Evolutionary conservation across 1,140 invertebrate genomes (phyloP), one percentile per base, ranked within the genome.

Genomic region (Idris sp.): DNA sequence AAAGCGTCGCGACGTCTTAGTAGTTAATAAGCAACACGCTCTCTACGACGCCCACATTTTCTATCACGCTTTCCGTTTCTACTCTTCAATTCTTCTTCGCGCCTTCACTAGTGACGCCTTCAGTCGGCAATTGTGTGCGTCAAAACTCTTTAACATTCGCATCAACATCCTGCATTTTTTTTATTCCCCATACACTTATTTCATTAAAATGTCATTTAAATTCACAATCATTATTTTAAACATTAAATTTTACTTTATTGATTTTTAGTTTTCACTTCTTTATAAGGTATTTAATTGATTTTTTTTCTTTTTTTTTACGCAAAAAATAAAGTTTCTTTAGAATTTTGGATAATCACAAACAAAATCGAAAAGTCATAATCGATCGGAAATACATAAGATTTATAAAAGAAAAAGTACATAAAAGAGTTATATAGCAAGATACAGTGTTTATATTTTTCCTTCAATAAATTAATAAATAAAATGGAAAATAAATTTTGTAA

Each of bases 1-100:
- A 79, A 69, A 76, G 79, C 84, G 82, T 81, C 84, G 81, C 80
- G 83, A 84, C 81, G 83, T 81, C 81, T 84, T 84, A 77, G 80
- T 76, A 53, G 83, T 82, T 85, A 83, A 84, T 86, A 82, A 85
- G 77, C 76, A 77, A 79, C 76, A 67, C 76, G 76, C 77, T 68
- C n/a, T n/a, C 71, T 65, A 54, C 59, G 75, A 71, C 71, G 59
- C 64, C 59, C 68, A 71, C 78, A 51, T 68, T 75, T 64, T 56
- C 31, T 46, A 59, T 64, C 46, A 56, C 51, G 36, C 59, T 64
- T 43, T 59, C 44, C 43, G 46, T 59, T 76, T 58, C 64, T 61
- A 25, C 51, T 62, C 22, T 26, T 44, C 56, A 43, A 65, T 61
- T 71, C 61, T 56, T 59, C 53, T 62, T 72, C 48, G 58, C 38